Conservation (phyloP, 2,888 invertebrate species). For the Camptogramma bilineatum region DNA sequence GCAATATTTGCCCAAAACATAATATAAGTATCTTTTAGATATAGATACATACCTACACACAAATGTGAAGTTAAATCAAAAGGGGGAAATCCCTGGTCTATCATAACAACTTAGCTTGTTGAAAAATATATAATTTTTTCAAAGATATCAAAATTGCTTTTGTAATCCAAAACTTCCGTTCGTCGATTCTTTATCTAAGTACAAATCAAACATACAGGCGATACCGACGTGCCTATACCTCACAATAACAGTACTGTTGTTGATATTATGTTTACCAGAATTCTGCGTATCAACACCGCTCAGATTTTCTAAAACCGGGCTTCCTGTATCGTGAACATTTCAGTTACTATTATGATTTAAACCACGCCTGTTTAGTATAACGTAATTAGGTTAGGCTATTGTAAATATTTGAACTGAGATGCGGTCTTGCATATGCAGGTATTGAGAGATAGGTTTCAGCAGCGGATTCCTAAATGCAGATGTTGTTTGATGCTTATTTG, state of each 20-base stretch:
- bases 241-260: not conserved
- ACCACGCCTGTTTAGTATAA: slow-evolving; percentile 27
- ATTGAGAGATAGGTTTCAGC: slow-evolving; percentile 28
- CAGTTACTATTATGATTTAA: slow-evolving; percentile 33
- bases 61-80: no score
- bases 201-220: not conserved
- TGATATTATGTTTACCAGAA: slow-evolving; percentile 14
- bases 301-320: slow-evolving; percentile 7
- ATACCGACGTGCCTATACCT: not conserved
- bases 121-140: not conserved
- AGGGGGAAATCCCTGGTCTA: no score
- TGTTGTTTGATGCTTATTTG: not conserved
- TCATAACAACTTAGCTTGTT: not conserved
- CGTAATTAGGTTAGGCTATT: slow-evolving; percentile 20
- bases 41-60: no score
- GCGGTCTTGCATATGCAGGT: slow-evolving; percentile 25
- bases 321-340: slow-evolving; percentile 27
- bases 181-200: not conserved
- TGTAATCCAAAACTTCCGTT: not conserved
- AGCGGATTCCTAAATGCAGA: slow-evolving; percentile 7
- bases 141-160: not conserved
- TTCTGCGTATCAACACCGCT: slow-evolving; percentile 14
- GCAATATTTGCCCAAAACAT: no score
- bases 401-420: slow-evolving; percentile 29
- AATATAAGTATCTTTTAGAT: no score